Percentiles rank a stretch among this genome's conserved stretches.
Conservation (phyloP, 2,797 vertebrate species). For the Pantherophis alleghaniensis region DNA sequence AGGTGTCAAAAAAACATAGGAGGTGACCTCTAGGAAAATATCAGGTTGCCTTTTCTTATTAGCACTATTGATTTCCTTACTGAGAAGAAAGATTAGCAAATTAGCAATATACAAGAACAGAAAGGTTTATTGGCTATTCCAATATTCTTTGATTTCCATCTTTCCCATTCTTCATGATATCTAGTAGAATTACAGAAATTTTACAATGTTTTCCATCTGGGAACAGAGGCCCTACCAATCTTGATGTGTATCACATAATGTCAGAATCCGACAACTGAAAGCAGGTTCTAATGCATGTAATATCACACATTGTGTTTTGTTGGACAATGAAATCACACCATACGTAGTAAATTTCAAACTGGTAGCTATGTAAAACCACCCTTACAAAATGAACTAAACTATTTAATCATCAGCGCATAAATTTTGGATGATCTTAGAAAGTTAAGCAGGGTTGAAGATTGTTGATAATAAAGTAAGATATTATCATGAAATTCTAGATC, state of each 20-base stretch:
- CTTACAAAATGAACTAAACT: not conserved
- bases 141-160: constrained; percentile 40
- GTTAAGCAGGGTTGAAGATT: not conserved
- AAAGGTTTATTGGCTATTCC: constrained; percentile 32
- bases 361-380: not conserved
- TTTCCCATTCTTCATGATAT: constrained; percentile 13
- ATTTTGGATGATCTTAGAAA: not conserved
- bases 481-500: not conserved
- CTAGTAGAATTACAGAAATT: not conserved
- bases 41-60: constrained; percentile 22
- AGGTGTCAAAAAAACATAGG: constrained; percentile 21
- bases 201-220: not conserved
- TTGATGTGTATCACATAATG: not conserved
- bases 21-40: constrained; percentile 18
- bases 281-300: not conserved
- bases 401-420: not conserved
- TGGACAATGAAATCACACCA: not conserved
- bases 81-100: constrained; percentile 50
- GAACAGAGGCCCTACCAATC: not conserved
- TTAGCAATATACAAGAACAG: constrained; percentile 29
- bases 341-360: not conserved
- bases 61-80: constrained; percentile 31
- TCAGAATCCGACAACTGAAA: not conserved
- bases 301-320: not conserved
- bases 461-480: not conserved